Conservation (phyloP, 1,140 invertebrate species). For the Procambarus clarkii region DNA sequence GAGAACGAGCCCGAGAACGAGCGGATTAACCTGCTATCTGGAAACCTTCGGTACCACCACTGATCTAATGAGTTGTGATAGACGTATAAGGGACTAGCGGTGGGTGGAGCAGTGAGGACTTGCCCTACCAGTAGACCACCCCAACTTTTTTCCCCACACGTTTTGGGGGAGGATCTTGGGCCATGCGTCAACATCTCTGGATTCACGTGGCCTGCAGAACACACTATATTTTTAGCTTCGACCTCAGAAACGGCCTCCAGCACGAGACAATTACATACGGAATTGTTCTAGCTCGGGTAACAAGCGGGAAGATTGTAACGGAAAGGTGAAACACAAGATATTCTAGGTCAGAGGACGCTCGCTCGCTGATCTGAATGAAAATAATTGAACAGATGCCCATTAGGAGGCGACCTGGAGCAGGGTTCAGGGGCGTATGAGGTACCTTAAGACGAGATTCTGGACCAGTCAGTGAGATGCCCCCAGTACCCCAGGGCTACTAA, state of each 20-base stretch:
- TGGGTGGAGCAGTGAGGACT: conserved; percentile 34
- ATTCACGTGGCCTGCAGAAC: not conserved
- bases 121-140: not conserved
- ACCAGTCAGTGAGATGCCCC: too few relatives aligned
- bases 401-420: not conserved
- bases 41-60: conserved; percentile 37
- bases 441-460: not conserved
- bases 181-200: not conserved
- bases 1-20: not conserved
- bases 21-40: conserved; percentile 23
- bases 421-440: not conserved
- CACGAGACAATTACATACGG: too few relatives aligned
- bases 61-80: conserved; percentile 65
- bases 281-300: too few relatives aligned
- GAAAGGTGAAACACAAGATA: too few relatives aligned
- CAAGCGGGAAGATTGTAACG: too few relatives aligned
- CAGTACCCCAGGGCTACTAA: too few relatives aligned
- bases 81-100: conserved; percentile 41
- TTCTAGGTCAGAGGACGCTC: not conserved
- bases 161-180: not conserved
- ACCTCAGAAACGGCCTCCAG: too few relatives aligned
- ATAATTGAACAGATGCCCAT: not conserved
- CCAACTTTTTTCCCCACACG: not conserved
- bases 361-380: not conserved
- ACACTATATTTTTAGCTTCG: too few relatives aligned